Base-by-base conservation (phyloP, 1,140 invertebrate species). In the Drosophila triauraria region DNA sequence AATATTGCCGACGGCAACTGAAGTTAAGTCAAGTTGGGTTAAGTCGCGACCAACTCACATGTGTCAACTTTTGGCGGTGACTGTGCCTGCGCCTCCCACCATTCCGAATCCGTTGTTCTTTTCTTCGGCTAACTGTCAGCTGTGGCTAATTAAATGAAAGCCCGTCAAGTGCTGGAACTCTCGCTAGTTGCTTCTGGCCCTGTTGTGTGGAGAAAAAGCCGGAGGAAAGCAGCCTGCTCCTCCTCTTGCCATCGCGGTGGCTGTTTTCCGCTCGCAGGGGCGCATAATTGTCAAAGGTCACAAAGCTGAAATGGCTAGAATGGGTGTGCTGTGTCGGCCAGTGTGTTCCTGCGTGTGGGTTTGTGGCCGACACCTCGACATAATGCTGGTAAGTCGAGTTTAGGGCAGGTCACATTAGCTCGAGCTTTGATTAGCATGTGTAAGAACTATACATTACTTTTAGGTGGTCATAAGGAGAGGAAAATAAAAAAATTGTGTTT, bases 111-210 rank as follows among this genome's bases (percentile, higher is more conserved):
- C 65, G 76, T 83, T 75, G 68, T 61, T 70, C 84, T 69, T 88
- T 88, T 88, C 84, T 88, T 84, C 48, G 78, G 77, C 80, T 78
- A 88, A 88, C 84, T 88, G 84, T 88, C 84, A 88, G 85, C 84
- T 88, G 84, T 88, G 84, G 84, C 84, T 88, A 88, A 88, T 88
- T 88, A 88, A 88, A 88, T 88, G 81, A 88, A 88, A 88, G 80
- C 78, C 80, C 54, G 47, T 63, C 85, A 88, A 88, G 84, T 88
- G 84, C 84, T 90, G 77, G 64, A 77, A 75, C 80, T 90, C 80
- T 90, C 84, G 77, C 84, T 87, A 88, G 77, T 80, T 83, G 75
- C 42, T 71, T 32, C 25, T 42, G 67, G 44, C 12, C 44, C 42
- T 32, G 40, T 51, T 32, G 65, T 38, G 38, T 65, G 46, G 6